Percentiles rank a stretch among this genome's conserved stretches.
Conservation (phyloP, 2,797 vertebrate species). For the Lutjanus argentimaculatus region DNA sequence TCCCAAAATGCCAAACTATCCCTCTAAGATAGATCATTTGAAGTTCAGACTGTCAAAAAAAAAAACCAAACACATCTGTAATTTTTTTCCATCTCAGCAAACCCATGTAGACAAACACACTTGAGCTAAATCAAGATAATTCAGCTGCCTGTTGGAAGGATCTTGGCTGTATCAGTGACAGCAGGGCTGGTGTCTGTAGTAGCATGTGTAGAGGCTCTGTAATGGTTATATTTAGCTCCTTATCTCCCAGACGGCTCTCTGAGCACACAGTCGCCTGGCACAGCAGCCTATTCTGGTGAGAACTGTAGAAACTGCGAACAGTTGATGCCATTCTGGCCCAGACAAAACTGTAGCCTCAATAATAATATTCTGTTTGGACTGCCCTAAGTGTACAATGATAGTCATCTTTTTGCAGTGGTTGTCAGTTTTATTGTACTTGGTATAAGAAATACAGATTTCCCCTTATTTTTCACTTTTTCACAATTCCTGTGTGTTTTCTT, state of each 20-base stretch:
- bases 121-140: slow-evolving; percentile 45
- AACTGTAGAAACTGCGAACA: slow-evolving; percentile 57
- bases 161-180: slow-evolving; percentile 52
- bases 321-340: slow-evolving; percentile 49
- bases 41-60: slow-evolving; percentile 9
- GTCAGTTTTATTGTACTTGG: slow-evolving; percentile 28
- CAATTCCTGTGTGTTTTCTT: slow-evolving; percentile 22
- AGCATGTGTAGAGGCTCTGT: slow-evolving; percentile 63
- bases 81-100: not conserved
- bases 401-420: slow-evolving; percentile 7
- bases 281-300: slow-evolving; percentile 60
- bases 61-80: slow-evolving; percentile 1
- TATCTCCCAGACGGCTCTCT: slow-evolving; percentile 72
- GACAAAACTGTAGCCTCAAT: slow-evolving; percentile 29
- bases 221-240: slow-evolving; percentile 80
- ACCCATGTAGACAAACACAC: slow-evolving; percentile 3
- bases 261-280: slow-evolving; percentile 63
- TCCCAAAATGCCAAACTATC: not conserved
- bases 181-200: slow-evolving; percentile 62
- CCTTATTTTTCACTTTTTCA: not conserved
- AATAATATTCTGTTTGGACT: slow-evolving; percentile 38
- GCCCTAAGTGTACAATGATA: slow-evolving; percentile 8
- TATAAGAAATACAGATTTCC: slow-evolving; percentile 21
- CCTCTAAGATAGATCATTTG: not conserved
- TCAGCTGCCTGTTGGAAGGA: slow-evolving; percentile 41